Base-by-base conservation (phyloP, 2,113 vertebrate genomes). In the Eonycteris spelaea region DNA sequence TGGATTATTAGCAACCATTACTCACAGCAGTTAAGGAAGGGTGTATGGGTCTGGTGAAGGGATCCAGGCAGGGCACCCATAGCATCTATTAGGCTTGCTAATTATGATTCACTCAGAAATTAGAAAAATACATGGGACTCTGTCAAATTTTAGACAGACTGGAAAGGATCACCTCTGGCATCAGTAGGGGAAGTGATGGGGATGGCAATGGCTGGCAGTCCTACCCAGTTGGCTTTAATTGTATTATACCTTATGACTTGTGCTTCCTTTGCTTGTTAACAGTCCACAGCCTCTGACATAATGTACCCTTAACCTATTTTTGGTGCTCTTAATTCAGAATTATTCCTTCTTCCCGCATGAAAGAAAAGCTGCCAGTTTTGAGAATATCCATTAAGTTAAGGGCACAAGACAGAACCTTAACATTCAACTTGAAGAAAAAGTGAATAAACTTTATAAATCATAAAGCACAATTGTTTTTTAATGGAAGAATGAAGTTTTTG, bases 381-480 rank as follows among this genome's bases (percentile, higher is more conserved):
- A 89, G 95, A 98, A 97, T 95, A 97, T 86, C 97, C 97, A 91
- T 97, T 97, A 98, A 97, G 95, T 95, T 53, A 96, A 96, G 93
- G 70, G 96, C 63, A 96, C 14, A 85, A 95, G 89, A 95, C 97
- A 97, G 91, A 97, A 96, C 11, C 5, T 91, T 97, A 77, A 87
- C 78, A 30, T 97, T 98, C 97, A 92, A 98, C 85, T 68, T 95
- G 86, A 48, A 10, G 30, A 45, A 33, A 86, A 90, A 93, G 43
- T 80, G 79, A 30, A 35, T 24, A 30, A 84, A 90, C 74, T 2
- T 9, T 93, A 91, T 67, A 93, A 88, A 79, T 92, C 91, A 12
- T 0, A n/a, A 15, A 85, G 79, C 24, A 82, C 96, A 68, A 80
- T 90, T 35, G 21, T 80, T 96, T 86, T 95, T 92, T 92, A 97